phyloP scores from a whole-genome alignment of 2,888 invertebrate species.

The Cheilosia urbana region DNA sequence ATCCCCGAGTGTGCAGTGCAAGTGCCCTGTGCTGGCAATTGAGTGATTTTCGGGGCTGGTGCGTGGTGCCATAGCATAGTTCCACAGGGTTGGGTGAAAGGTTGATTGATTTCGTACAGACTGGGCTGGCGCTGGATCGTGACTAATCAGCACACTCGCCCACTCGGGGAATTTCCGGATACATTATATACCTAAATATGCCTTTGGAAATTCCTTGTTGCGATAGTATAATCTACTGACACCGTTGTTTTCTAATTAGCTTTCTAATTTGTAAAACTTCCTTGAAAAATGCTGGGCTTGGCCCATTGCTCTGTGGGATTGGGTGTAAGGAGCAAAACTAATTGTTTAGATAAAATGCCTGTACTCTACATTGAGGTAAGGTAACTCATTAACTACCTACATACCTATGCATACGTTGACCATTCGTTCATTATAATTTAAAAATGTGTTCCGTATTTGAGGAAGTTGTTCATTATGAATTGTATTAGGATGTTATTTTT shows the following conservation, averaged over 20 bases:
- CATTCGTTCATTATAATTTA: too few relatives aligned
- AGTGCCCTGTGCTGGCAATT: slow-evolving; percentile 24
- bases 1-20: not conserved
- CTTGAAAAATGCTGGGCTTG: not conserved
- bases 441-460: too few relatives aligned
- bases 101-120: not conserved
- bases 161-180: not conserved
- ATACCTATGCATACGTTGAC: too few relatives aligned
- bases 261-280: not conserved
- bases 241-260: not conserved
- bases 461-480: too few relatives aligned
- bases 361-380: too few relatives aligned
- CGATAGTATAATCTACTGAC: not conserved
- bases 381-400: too few relatives aligned
- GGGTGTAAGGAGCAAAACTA: not conserved
- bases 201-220: not conserved
- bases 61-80: too few relatives aligned
- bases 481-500: too few relatives aligned
- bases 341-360: not conserved
- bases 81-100: not conserved
- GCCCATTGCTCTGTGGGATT: not conserved
- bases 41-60: slow-evolving; percentile 42
- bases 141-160: not conserved
- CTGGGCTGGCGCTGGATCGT: not conserved
- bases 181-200: too few relatives aligned